These are phyloP conservation scores for Drosophila macrothrix DNA, from an alignment of 2,888 invertebrate species.

Conservation along the genomic window DNA sequence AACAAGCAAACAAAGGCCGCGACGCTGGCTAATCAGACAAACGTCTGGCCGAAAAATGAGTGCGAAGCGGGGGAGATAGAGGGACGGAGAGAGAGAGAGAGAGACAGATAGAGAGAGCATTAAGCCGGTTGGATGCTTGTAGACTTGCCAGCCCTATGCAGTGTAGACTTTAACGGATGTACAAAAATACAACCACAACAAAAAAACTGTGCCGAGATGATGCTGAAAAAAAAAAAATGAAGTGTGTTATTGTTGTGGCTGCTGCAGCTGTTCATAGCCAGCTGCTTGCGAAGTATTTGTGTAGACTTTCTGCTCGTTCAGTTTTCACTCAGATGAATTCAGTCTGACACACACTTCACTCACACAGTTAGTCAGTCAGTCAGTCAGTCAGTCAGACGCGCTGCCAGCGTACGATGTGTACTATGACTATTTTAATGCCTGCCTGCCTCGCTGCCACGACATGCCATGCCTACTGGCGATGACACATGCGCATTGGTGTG, in stretches of 20 bases:
- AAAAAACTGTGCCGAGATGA: slow-evolving; percentile 7
- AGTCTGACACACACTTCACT: slow-evolving; percentile 5
- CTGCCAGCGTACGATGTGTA: slow-evolving; percentile 13
- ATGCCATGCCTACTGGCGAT: slow-evolving; percentile 8
- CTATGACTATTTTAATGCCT: slow-evolving; percentile 9
- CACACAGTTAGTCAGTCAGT: slow-evolving; percentile 11
- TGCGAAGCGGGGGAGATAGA: not conserved
- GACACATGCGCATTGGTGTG: slow-evolving; percentile 45
- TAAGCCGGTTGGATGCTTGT: slow-evolving; percentile 53
- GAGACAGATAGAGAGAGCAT: slow-evolving; percentile 3
- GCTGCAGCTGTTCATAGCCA: slow-evolving; percentile 24
- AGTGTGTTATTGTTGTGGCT: slow-evolving; percentile 13
- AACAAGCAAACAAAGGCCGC: slow-evolving; percentile 18
- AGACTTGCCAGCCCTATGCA: slow-evolving; percentile 41
- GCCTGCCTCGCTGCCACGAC: not conserved
- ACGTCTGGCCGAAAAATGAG: slow-evolving; percentile 20
- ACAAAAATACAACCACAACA: not conserved
- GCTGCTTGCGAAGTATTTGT: slow-evolving; percentile 26
- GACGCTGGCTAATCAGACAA: slow-evolving; percentile 51
- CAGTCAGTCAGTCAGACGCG: slow-evolving; percentile 26
- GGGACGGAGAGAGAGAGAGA: not conserved
- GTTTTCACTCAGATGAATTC: not conserved
- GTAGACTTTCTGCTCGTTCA: slow-evolving; percentile 19
- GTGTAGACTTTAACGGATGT: slow-evolving; percentile 42
- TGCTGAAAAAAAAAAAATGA: slow-evolving; percentile 4